Percentiles rank a stretch among this genome's conserved stretches.
These are phyloP conservation scores for Bombus superbus DNA, from an alignment of 1,140 invertebrate species.

Conservation along the genomic window DNA sequence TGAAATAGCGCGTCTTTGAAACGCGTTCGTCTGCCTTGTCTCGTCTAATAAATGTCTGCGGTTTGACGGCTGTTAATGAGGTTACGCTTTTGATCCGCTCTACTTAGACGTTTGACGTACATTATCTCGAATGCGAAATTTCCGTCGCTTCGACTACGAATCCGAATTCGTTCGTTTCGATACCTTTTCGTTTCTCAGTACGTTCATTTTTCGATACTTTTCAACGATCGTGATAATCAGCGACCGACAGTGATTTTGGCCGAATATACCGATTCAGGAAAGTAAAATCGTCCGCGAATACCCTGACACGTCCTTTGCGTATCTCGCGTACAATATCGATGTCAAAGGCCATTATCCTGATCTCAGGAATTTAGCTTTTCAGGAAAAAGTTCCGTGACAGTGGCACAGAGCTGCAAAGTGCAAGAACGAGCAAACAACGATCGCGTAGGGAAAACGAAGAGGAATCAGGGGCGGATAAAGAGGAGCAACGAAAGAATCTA, in stretches of 20 bases:
- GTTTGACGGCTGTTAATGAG: background rate
- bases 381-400: too few species aligned
- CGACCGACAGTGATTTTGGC: too few species aligned
- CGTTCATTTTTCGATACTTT: too few species aligned
- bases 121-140: background rate
- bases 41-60: slow-evolving; percentile 8
- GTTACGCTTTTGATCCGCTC: background rate
- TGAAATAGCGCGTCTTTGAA: background rate
- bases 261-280: background rate
- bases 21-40: slow-evolving; percentile 9
- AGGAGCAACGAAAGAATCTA: background rate
- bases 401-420: too few species aligned
- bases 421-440: too few species aligned
- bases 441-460: background rate
- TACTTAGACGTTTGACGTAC: too few species aligned
- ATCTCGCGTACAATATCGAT: background rate
- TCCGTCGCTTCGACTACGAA: background rate
- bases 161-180: too few species aligned
- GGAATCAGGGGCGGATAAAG: background rate
- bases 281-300: background rate
- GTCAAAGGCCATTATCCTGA: background rate
- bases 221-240: too few species aligned
- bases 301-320: too few species aligned
- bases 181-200: too few species aligned
- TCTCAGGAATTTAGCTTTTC: background rate